Conservation (phyloP, 92 coral and sea anemone species). For the Nematostella vectensis region DNA sequence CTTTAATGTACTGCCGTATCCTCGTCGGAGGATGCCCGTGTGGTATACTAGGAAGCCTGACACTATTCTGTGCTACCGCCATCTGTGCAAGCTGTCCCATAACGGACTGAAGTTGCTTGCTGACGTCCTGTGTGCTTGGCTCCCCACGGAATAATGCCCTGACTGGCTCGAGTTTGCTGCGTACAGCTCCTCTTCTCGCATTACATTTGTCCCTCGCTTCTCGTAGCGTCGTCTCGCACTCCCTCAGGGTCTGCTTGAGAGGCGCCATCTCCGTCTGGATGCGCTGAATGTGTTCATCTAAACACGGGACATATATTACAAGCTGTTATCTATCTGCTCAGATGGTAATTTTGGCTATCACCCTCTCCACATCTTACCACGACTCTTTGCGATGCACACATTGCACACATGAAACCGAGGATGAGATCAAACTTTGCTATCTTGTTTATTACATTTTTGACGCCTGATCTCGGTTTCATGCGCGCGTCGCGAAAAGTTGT, state of each 20-base stretch:
- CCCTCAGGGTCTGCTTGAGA: slow-evolving; percentile 39
- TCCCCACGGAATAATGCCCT: slow-evolving; percentile 54
- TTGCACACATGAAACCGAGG: neutral
- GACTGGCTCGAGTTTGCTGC: slow-evolving; percentile 40
- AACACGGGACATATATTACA: neutral
- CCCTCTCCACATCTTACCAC: neutral
- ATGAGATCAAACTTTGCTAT: too few species aligned
- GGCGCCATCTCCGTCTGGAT: slow-evolving; percentile 63
- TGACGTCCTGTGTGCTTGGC: slow-evolving; percentile 54
- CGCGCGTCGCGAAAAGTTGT: too few species aligned
- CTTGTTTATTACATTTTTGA: too few species aligned
- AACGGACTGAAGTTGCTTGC: slow-evolving; percentile 10
- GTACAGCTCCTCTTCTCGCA: slow-evolving; percentile 21
- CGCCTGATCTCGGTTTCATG: too few species aligned
- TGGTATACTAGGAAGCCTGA: slow-evolving; percentile 28
- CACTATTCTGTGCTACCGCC: slow-evolving; percentile 12
- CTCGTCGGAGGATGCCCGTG: slow-evolving; percentile 53
- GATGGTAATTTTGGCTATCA: too few species aligned
- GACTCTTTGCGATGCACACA: neutral
- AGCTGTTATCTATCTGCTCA: too few species aligned
- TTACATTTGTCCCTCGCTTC: slow-evolving; percentile 36
- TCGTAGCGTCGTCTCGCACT: slow-evolving; percentile 17
- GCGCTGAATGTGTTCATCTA: slow-evolving; percentile 77
- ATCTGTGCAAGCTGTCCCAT: slow-evolving; percentile 13
- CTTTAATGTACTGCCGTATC: slow-evolving; percentile 75